Evolutionary conservation across 2,113 vertebrate genomes (phyloP), one percentile per base, ranked within the genome.

Genomic region (Thamnophis sirtalis): DNA sequence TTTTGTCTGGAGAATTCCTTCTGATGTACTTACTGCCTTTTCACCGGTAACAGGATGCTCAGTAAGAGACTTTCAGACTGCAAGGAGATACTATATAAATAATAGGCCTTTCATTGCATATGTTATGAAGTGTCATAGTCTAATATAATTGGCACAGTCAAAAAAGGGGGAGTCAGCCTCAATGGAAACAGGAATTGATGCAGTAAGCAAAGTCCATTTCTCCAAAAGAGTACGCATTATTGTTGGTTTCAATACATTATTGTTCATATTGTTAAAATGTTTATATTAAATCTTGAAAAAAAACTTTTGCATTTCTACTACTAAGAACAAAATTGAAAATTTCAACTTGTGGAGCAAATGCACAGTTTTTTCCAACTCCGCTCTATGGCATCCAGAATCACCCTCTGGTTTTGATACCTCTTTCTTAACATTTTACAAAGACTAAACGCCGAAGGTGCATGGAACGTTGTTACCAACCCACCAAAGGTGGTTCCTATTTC

Each of bases 61-160:
- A 48, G 33, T 33, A 90, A 93, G 95, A 91, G 93, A 89, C 73
- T 84, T 84, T 0, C 58, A 87, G 60, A 92, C 95, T 90, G 91
- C 88, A 93, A 93, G 58, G 95, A 93, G 92, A 15, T 86, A 93
- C 63, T 49, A 21, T 0, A 0, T 38, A 50, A 68, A 17, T 90
- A 95, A 93, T 54, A 0, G 87, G 89, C 80, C 85, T 93, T 94
- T 86, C 50, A 28, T 86, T 80, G 51, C 56, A 38, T 86, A 80
- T 50, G 38, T 38, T 93, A 24, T 9, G 94, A 91, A 94, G 91
- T 94, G 93, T 92, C 87, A 87, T 93, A 95, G 88, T 55, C 84
- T 58, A 93, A 58, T 89, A 91, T 63, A 93, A 95, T 87, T 94
- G 87, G 87, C 80, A 87, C 6, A 89, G 90, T 68, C 7, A 93